A percentile compares a stretch with the other conserved stretches of the same genome.
Evolutionary conservation across 1,140 invertebrate species (phyloP).

Genomic region (Plectrocnemia conspersa): DNA sequence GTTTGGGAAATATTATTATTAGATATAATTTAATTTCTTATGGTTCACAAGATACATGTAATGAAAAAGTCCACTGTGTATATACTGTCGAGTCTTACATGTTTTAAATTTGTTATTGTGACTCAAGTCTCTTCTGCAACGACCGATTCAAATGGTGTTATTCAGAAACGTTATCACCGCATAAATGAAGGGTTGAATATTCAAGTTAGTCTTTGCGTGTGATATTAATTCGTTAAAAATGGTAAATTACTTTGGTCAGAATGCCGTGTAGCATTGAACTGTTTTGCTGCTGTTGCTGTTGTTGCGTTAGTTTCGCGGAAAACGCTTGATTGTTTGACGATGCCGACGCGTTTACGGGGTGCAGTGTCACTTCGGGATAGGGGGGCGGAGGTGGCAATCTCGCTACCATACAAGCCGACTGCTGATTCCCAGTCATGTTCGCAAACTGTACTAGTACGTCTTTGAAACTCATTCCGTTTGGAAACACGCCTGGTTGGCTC

Average conservation of each 20-base stretch:
- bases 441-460: conserved; percentile 74
- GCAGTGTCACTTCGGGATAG: conserved; percentile 72
- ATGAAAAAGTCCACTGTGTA: no score
- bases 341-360: conserved; percentile 57
- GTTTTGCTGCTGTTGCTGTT: conserved; percentile 49
- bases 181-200: no score
- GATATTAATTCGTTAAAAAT: no score
- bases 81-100: no score
- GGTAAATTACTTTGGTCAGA: conserved; percentile 66
- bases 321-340: conserved; percentile 36
- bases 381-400: conserved; percentile 57
- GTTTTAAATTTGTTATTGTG: no score
- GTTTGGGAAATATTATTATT: no score
- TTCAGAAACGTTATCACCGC: no score
- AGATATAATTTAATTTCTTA: no score
- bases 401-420: conserved; percentile 16
- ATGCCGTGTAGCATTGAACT: conserved; percentile 72
- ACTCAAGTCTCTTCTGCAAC: no score
- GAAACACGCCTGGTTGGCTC: conserved; percentile 42
- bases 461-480: conserved; percentile 60
- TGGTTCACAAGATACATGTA: no score
- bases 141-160: no score
- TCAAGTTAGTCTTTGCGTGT: no score
- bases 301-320: conserved; percentile 41
- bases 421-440: conserved; percentile 45